These are phyloP conservation scores for Sciurus vulgaris DNA, from an alignment of 2,797 vertebrate species.

Conservation along the genomic window DNA sequence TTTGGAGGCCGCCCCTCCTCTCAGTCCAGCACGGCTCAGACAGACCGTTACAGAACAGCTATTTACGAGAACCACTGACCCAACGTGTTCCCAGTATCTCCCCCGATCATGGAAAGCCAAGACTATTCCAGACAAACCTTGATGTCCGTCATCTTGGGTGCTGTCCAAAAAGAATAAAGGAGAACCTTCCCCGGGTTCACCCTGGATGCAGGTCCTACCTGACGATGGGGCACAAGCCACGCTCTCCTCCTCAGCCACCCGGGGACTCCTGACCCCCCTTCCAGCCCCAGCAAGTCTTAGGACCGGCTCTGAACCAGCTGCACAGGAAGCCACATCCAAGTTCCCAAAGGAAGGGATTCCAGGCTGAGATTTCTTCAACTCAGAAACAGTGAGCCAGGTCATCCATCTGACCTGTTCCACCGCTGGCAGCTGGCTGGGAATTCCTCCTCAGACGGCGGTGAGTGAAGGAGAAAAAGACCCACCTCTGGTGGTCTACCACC, in stretches of 20 bases:
- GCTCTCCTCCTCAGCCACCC: not conserved
- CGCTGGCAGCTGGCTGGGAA: not conserved
- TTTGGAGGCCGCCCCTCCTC: not conserved
- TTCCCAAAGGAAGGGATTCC: not conserved
- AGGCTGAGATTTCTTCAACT: slow-evolving; percentile 11
- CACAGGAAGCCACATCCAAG: not conserved
- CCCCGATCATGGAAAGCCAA: not conserved
- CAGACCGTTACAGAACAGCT: slow-evolving; percentile 2
- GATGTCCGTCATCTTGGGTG: not conserved
- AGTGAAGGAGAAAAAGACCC: slow-evolving; percentile 47
- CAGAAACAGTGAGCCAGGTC: not conserved
- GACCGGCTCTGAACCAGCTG: not conserved
- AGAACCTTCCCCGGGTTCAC: not conserved
- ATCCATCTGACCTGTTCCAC: not conserved
- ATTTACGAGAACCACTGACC: not conserved
- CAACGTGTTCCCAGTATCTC: not conserved
- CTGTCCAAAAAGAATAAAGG: not conserved
- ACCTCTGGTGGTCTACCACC: not conserved
- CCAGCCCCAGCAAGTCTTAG: not conserved
- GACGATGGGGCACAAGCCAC: not conserved
- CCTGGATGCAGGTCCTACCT: not conserved
- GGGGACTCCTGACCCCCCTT: not conserved
- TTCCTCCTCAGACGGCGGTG: slow-evolving; percentile 52
- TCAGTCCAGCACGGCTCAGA: not conserved
- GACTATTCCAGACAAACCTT: not conserved